These are phyloP conservation scores for Xiphydria camelus DNA, from an alignment of 2,888 invertebrate species.

Conservation along the genomic window DNA sequence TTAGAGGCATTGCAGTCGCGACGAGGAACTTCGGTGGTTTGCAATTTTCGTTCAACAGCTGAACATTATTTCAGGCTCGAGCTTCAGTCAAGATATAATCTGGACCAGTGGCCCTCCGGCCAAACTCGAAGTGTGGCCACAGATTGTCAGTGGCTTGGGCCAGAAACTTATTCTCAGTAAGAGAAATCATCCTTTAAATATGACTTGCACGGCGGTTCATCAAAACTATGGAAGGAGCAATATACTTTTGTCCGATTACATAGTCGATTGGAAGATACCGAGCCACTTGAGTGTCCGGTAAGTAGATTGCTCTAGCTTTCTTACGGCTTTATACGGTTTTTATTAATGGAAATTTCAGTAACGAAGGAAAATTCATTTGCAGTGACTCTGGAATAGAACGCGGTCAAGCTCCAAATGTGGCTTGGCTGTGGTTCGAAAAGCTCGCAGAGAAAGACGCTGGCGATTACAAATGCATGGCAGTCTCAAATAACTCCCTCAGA, in stretches of 20 bases:
- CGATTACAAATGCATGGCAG: constrained; percentile 38
- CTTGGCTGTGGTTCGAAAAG: constrained; percentile 35
- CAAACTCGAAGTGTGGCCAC: constrained; percentile 30
- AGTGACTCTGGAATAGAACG: constrained; percentile 25
- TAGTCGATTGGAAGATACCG: constrained; percentile 30
- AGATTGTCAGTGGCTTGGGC: constrained; percentile 22
- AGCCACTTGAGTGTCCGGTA: constrained; percentile 24
- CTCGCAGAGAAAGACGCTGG: constrained; percentile 38
- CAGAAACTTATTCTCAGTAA: constrained; percentile 30
- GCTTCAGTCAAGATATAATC: too few species aligned
- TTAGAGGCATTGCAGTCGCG: too few species aligned
- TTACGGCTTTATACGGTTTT: too few species aligned
- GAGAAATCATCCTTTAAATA: constrained; percentile 40
- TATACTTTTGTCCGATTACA: constrained; percentile 21
- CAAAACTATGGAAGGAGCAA: constrained; percentile 25
- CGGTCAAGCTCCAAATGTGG: constrained; percentile 27
- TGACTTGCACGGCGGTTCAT: constrained; percentile 37
- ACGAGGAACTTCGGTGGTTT: too few species aligned
- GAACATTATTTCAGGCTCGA: background rate
- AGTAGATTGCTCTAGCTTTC: too few species aligned
- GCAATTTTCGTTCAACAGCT: too few species aligned
- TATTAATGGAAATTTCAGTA: too few species aligned
- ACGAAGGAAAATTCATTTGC: constrained; percentile 4
- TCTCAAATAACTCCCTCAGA: constrained; percentile 15
- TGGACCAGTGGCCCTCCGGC: constrained; percentile 16